Evolutionary conservation across 2,888 invertebrate species (phyloP), one percentile per base, ranked within the genome.

Genomic region (Brachypterus glaber): DNA sequence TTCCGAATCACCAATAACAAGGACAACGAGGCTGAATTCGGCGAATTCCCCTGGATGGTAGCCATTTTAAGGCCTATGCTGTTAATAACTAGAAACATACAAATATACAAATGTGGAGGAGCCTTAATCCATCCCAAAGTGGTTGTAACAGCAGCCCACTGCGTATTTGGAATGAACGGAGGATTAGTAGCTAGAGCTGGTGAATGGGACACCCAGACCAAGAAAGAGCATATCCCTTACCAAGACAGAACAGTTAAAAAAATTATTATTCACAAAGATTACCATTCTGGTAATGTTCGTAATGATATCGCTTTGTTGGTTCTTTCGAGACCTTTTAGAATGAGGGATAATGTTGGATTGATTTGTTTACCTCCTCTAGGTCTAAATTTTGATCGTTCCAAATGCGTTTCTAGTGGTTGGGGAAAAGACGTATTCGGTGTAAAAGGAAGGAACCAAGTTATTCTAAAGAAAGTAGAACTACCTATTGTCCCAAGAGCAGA

Each of bases 41-140:
- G 77, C 0, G 87, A 88, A 62, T 86, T 84, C 58, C 85, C 86
- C 0, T 88, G 87, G 88, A 82, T 85, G 79, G 77, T 81, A 0
- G 85, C 83, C 0, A 66, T 86, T 17, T 62, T 83, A 39, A 67
- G 71, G 36, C 70, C 73, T 5, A 21, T 7, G 9, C 5, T 7
- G 5, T 7, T 21, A 5, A 9, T 7, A 7, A 7, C 21, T 7
- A 5, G 9, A 21, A 21, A 7, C 21, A 7, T 21, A 21, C 5
- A 21, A 5, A 9, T 21, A 7, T 27, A 27, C 12, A 42, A 44
- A 17, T 48, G 47, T 31, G 40, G 42, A 26, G 55, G 53, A 1
- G 41, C 52, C 9, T 32, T 55, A 27, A 54, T 55, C 12, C 52
- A 54, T 43, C 49, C 52, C 2, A 43, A 45, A 27, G 53, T 53